Evolutionary conservation across 30 jellyfish, hydroid and myxozoan genomes (phyloP), one percentile per base, ranked within the genome.

Genomic region (Hydractinia symbiolongicarpus): DNA sequence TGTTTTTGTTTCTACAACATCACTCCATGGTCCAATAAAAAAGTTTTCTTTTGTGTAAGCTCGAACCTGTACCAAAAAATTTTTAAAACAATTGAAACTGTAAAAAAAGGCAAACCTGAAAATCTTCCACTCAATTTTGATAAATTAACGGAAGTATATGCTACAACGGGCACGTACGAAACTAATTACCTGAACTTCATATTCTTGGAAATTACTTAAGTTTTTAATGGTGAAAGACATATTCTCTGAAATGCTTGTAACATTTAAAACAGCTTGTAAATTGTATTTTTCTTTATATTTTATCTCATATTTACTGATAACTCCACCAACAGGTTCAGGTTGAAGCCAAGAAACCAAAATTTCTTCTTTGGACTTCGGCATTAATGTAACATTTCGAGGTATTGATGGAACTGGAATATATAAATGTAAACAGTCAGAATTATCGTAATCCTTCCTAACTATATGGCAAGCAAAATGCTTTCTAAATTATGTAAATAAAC

Each of bases 21-120:
- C 69, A 72, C 61, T 50, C 81, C 81, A 72, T 19, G 7, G 61
- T 19, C 81, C 81, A 20, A 8, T 8, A 21, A 20, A 20, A n/a
- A 7, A 6, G 10, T 19, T 54, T n/a, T 19, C 61, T 20, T 72
- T 72, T 8, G 81, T 72, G 16, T n/a, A 13, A 19, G 81, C 81
- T 6, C 71, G 53, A 19, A 72, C 61, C 81, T 72, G 16, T 19
- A 72, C 30, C 7, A 6, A 72, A 1, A 72, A 72, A 1, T 21
- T 21, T 30, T 30, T 30, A 20, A 72, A 5, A 72, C 2, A 14
- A 7, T 0, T 7, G 53, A 60, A 9, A 19, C 9, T 19, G 10
- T 66, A 66, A 30, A 30, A 30, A 30, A 30, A 30, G 44, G 44
- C 44, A 30, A 30, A 30, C 44, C 69, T 30, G 2, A 17, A 13